Percentiles rank a stretch among this genome's conserved stretches.
These are phyloP conservation scores for Copsychus sechellarum DNA, from an alignment of 2,113 vertebrate genomes.

Conservation along the genomic window DNA sequence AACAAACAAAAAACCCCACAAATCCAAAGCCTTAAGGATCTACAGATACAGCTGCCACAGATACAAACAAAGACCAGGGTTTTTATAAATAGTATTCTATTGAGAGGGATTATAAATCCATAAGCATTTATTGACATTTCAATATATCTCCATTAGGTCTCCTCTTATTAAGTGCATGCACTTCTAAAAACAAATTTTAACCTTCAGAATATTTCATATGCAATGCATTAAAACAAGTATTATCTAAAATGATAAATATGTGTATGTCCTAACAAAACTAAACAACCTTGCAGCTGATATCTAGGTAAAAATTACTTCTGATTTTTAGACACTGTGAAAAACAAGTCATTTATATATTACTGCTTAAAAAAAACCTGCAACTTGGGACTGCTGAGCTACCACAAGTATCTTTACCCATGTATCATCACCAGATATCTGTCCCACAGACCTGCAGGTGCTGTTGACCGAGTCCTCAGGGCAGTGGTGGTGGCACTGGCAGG, in stretches of 20 bases:
- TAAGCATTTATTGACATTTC: not conserved
- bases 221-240: not conserved
- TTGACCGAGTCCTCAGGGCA: conserved; percentile 92
- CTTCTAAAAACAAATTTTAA: not conserved
- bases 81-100: not conserved
- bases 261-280: not conserved
- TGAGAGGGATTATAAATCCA: not conserved
- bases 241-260: not conserved
- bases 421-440: not conserved
- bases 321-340: not conserved
- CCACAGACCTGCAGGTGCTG: conserved; percentile 92
- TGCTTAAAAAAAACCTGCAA: not conserved
- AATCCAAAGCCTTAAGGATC: not conserved
- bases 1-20: not conserved
- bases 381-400: not conserved
- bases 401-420: not conserved
- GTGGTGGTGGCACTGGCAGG: conserved; percentile 91
- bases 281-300: not conserved
- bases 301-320: not conserved
- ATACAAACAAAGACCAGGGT: not conserved
- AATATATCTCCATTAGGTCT: not conserved
- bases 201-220: not conserved
- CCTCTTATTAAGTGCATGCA: not conserved
- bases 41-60: not conserved
- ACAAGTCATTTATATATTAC: not conserved